Conservation (phyloP, 2,113 vertebrate genomes). For the Pelmatolapia mariae region DNA sequence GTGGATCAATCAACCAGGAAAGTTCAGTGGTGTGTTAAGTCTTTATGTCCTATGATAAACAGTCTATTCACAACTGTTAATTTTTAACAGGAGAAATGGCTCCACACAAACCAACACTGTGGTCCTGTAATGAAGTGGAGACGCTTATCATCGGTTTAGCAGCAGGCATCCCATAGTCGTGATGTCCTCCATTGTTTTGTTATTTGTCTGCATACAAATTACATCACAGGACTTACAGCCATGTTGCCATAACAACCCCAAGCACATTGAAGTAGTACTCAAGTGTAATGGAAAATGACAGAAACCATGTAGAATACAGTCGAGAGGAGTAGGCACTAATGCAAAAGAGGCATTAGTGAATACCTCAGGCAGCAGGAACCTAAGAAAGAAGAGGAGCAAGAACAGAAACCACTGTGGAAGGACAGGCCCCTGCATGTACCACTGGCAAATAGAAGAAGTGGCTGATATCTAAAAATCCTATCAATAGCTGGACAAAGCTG, state of each 20-base stretch:
- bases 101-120: not conserved
- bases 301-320: not conserved
- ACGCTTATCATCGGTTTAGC: not conserved
- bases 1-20: not conserved
- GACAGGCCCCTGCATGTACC: not conserved
- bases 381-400: not conserved
- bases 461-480: not conserved
- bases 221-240: not conserved
- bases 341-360: not conserved
- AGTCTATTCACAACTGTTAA: not conserved
- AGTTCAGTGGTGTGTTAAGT: not conserved
- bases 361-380: not conserved
- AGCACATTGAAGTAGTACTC: not conserved
- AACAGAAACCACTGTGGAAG: not conserved
- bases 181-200: accelerated
- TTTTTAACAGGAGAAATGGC: not conserved
- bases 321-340: not conserved
- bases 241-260: not conserved
- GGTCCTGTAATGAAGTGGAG: not conserved
- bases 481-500: accelerated
- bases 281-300: not conserved
- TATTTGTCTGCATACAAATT: not conserved
- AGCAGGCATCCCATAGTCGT: not conserved
- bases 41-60: not conserved
- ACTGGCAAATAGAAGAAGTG: not conserved